Base-by-base conservation (phyloP, 2,888 invertebrate species). In the Hoplodrina ambigua region DNA sequence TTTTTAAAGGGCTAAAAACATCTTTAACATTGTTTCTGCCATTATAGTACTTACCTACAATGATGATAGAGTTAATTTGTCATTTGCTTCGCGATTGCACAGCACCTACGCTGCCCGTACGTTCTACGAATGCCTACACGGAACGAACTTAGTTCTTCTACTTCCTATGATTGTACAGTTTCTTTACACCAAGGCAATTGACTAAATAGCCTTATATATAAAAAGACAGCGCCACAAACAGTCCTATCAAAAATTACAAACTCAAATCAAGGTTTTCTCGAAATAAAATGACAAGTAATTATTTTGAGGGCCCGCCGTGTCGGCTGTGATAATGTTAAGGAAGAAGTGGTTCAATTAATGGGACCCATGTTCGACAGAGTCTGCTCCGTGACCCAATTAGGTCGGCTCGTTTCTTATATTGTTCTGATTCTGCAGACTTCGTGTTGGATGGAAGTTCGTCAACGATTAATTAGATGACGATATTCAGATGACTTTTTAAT, bases 381-480 rank as follows among this genome's bases (percentile, higher is more conserved):
- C 87, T 87, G 82, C 91, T 88, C 93, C 94, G 94, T 94, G 94
- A 94, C 93, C 94, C 91, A 94, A 94, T 94, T 94, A 91, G 87
- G 87, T 85, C 73, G 83, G 86, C 86, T 87, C 90, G 86, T 90
- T 91, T 91, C 91, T 91, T 90, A 89, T 88, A 89, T 89, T 91
- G 89, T 89, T 86, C 89, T 81, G 86, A 86, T 81, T 88, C 84
- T 75, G 78, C 80, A 82, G 80, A 87, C 83, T 87, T 85, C 74
- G 81, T 77, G 80, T 72, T 33, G 78, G 65, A 68, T 83, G 71
- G 79, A 79, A 78, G 75, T 78, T 81, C 79, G 68, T 84, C 80
- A 80, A 75, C 76, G 62, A 80, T 80, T 85, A 79, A 86, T 82
- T 85, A 78, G 75, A 71, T 73, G 76, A n/a, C n/a, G n/a, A 73